Conservation (phyloP, 1,140 invertebrate genomes). For the Chymomyza costata region DNA sequence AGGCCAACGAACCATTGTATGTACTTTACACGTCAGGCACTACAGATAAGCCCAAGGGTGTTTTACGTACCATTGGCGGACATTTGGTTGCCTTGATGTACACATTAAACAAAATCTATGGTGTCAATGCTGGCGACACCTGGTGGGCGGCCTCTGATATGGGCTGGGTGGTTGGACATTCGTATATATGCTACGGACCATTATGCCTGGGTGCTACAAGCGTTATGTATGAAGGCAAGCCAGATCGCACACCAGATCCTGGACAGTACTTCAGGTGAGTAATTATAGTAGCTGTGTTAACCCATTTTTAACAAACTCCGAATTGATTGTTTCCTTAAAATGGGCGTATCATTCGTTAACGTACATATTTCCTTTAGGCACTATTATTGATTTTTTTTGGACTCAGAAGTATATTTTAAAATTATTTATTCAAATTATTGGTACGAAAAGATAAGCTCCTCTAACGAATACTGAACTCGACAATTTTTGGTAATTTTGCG, state of each 20-base stretch:
- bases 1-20: constrained; percentile 92
- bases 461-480: too few relatives aligned
- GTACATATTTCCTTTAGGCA: too few relatives aligned
- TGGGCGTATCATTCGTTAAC: too few relatives aligned
- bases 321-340: too few relatives aligned
- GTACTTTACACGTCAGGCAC: constrained; percentile 96
- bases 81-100: constrained; percentile 90
- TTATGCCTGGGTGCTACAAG: constrained; percentile 87
- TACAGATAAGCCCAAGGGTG: constrained; percentile 89
- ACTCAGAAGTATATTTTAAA: too few relatives aligned
- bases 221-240: constrained; percentile 96
- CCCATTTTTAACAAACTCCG: constrained; percentile 8
- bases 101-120: constrained; percentile 90
- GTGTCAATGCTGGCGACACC: constrained; percentile 85
- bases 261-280: constrained; percentile 82
- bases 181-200: constrained; percentile 95
- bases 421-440: too few relatives aligned
- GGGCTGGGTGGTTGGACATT: constrained; percentile 95
- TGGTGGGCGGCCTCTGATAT: constrained; percentile 96
- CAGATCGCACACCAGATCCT: constrained; percentile 93
- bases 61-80: constrained; percentile 89
- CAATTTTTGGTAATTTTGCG: too few relatives aligned
- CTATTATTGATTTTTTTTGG: too few relatives aligned
- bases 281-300: not conserved
- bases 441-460: too few relatives aligned